phyloP scores from a whole-genome alignment of 2,888 invertebrate genomes.

The Stenodema calcarata region DNA sequence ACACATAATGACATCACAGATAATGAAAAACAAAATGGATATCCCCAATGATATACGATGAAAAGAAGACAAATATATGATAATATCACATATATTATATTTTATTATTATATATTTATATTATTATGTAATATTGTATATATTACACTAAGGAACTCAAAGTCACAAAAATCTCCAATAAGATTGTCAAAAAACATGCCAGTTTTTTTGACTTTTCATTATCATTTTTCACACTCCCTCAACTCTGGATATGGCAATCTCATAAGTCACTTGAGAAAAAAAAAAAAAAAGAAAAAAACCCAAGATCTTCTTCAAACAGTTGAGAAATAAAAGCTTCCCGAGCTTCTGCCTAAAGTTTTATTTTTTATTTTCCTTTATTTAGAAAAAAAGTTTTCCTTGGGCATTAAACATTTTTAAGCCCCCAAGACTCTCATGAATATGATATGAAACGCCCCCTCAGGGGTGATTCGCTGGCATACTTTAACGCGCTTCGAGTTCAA shows the following conservation, averaged over 20 bases:
- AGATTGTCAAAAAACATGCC: no score
- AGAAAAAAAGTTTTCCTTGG: neutral
- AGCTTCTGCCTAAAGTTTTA: neutral
- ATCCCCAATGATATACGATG: no score
- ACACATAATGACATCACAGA: no score
- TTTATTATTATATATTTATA: no score
- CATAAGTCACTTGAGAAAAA: neutral
- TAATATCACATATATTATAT: no score
- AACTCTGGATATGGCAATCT: neutral
- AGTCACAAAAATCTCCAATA: no score
- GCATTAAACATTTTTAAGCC: neutral
- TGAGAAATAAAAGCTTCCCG: neutral
- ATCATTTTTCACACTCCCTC: neutral
- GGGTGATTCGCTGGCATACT: neutral
- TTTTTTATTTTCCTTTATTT: no score
- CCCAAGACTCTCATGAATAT: conserved; percentile 14
- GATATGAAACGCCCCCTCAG: neutral
- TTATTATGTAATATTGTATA: no score
- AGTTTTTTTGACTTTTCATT: neutral
- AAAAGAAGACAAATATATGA: no score
- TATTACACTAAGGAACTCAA: no score
- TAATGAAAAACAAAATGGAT: no score
- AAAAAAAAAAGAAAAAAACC: neutral
- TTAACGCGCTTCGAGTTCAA: neutral
- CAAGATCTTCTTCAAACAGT: neutral